Conservation (phyloP, 2,797 vertebrate species). For the Semaprochilodus insignis region DNA sequence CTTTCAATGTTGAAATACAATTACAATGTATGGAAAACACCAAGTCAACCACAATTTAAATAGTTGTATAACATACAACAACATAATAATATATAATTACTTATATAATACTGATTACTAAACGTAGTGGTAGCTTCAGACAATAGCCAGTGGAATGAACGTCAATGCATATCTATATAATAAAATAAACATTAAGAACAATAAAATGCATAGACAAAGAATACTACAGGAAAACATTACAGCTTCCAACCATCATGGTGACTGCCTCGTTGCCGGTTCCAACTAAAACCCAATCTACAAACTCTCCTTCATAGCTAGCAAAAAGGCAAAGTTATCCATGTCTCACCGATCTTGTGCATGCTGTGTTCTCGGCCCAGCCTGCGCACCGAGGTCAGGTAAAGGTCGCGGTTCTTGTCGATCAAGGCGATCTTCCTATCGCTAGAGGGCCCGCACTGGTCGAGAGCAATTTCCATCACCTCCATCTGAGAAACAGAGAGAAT, state of each 20-base stretch:
- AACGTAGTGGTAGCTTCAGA: background rate
- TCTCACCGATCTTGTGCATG: conserved; percentile 90
- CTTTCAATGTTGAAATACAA: background rate
- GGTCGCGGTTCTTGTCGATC: conserved; percentile 96
- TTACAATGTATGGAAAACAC: conserved; percentile 1
- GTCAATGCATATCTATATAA: background rate
- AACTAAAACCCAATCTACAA: background rate
- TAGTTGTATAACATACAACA: background rate
- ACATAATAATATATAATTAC: background rate
- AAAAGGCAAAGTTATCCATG: background rate
- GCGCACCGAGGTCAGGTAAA: conserved; percentile 89
- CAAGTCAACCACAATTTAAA: background rate
- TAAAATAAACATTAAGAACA: background rate
- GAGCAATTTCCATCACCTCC: conserved; percentile 90
- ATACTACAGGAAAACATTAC: background rate
- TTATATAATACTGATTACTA: background rate
- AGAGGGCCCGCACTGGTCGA: conserved; percentile 91
- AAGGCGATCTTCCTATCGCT: conserved; percentile 92
- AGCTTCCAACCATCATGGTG: background rate
- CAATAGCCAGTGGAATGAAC: background rate
- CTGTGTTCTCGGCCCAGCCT: conserved; percentile 89
- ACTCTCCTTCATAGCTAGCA: background rate
- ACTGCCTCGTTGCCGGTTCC: too few species aligned
- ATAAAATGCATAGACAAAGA: background rate
- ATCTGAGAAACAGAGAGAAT: conserved; percentile 74